These are phyloP conservation scores for Erebia palarica DNA, from an alignment of 2,888 invertebrate genomes.

Conservation along the genomic window DNA sequence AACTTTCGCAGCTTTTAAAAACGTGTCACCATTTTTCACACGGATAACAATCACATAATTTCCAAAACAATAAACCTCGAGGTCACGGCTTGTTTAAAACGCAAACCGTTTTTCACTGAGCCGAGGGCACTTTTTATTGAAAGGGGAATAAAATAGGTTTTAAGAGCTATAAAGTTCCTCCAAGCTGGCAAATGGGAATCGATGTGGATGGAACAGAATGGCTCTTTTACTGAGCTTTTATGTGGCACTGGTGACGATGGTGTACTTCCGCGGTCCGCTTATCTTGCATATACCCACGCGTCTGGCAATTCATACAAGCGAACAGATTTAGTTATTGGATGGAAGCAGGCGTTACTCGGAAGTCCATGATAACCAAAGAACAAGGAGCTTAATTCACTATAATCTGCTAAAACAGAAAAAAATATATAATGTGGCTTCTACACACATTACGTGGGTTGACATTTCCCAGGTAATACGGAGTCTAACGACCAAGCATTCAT, in stretches of 20 bases:
- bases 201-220: conserved; percentile 15
- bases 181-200: conserved; percentile 18
- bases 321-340: too few species aligned
- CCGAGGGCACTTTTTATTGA: conserved; percentile 32
- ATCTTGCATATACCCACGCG: not conserved
- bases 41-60: conserved; percentile 26
- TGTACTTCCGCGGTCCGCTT: not conserved
- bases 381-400: too few species aligned
- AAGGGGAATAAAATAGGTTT: conserved; percentile 32
- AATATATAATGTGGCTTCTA: too few species aligned
- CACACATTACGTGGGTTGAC: too few species aligned
- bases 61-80: conserved; percentile 25
- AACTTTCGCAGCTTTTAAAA: conserved; percentile 4
- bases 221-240: conserved; percentile 21
- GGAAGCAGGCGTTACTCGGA: too few species aligned
- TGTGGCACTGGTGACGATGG: conserved; percentile 11
- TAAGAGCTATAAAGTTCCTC: conserved; percentile 30
- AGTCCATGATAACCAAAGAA: too few species aligned
- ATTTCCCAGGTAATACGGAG: too few species aligned
- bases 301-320: too few species aligned
- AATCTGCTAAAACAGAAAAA: too few species aligned
- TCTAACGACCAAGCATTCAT: too few species aligned
- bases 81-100: conserved; percentile 22
- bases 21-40: conserved; percentile 20
- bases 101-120: conserved; percentile 13